Evolutionary conservation across 2,888 invertebrate genomes (phyloP).

Genomic region (Acleris sparsana): DNA sequence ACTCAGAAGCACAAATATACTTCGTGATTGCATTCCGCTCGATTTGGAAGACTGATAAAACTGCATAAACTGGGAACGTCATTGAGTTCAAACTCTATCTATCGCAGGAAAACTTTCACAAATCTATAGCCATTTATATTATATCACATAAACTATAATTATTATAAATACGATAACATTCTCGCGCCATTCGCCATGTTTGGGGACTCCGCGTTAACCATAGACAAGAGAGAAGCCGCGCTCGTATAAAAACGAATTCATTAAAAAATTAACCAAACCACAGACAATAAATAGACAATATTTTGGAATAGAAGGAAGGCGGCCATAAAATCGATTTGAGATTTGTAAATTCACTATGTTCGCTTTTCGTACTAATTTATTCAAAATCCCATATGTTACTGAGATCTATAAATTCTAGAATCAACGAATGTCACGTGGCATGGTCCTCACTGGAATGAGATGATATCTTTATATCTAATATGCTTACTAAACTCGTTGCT

Average conservation of each 20-base stretch:
- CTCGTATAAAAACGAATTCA: slow-evolving; percentile 45
- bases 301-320: slow-evolving; percentile 54
- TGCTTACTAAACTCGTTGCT: background rate
- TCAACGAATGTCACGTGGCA: background rate
- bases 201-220: slow-evolving; percentile 59
- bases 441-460: background rate
- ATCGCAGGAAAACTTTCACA: slow-evolving; percentile 51
- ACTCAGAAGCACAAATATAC: no score
- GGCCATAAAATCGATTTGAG: slow-evolving; percentile 57
- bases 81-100: slow-evolving; percentile 29
- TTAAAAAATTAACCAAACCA: slow-evolving; percentile 45
- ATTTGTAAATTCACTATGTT: slow-evolving; percentile 60
- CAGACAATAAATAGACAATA: slow-evolving; percentile 48
- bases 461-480: no score
- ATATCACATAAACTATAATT: slow-evolving; percentile 74
- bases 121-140: slow-evolving; percentile 64
- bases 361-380: slow-evolving; percentile 55
- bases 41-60: background rate
- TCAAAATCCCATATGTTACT: slow-evolving; percentile 4
- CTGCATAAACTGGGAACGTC: background rate
- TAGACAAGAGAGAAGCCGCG: slow-evolving; percentile 51
- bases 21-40: no score
- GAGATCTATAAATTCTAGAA: slow-evolving; percentile 4
- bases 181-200: slow-evolving; percentile 48
- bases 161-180: slow-evolving; percentile 58